phyloP scores from a whole-genome alignment of 1,140 invertebrate genomes.

The Cydia amplana region DNA sequence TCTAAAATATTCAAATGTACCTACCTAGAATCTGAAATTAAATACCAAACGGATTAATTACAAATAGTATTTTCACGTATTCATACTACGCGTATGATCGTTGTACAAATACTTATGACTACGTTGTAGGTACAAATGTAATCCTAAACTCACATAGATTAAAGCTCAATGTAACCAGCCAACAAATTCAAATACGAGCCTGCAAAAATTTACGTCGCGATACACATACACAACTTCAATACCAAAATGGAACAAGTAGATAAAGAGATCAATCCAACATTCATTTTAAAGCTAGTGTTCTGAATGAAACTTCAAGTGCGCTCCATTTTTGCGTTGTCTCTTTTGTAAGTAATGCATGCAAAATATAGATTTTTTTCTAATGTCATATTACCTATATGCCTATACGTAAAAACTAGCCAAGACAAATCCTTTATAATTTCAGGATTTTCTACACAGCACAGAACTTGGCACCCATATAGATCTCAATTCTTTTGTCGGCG shows the following conservation, averaged over 20 bases:
- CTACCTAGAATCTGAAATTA: not conserved
- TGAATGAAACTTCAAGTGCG: not conserved
- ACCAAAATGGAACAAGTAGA: not conserved
- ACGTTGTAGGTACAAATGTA: not conserved
- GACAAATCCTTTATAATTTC: too few relatives aligned
- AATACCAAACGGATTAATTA: not conserved
- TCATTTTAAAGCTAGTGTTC: not conserved
- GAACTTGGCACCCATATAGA: too few relatives aligned
- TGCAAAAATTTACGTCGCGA: not conserved
- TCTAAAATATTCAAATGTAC: not conserved
- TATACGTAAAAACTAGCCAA: too few relatives aligned
- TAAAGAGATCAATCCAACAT: not conserved
- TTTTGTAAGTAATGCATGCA: not conserved
- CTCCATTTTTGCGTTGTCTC: not conserved
- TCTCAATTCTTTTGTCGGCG: too few relatives aligned
- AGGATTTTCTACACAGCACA: too few relatives aligned
- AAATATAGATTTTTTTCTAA: constrained; percentile 18
- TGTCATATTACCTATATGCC: too few relatives aligned
- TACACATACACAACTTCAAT: not conserved
- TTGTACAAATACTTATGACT: not conserved
- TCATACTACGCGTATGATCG: not conserved
- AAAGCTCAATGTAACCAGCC: not conserved
- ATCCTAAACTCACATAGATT: not conserved
- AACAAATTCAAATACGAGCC: not conserved
- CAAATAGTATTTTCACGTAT: not conserved